These are phyloP conservation scores for Tholera decimalis DNA, from an alignment of 2,888 invertebrate genomes.

Conservation along the genomic window DNA sequence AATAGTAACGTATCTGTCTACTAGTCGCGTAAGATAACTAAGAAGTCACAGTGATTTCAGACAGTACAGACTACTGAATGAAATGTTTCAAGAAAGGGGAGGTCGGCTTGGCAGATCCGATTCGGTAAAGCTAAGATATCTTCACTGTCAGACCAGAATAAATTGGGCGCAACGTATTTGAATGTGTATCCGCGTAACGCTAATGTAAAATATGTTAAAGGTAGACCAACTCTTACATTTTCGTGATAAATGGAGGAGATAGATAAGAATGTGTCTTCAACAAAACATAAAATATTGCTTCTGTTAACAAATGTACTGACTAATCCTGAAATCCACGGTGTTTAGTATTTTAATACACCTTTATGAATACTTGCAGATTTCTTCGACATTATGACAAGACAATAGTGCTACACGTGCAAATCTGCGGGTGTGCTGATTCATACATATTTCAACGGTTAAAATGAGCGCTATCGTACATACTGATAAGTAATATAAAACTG, in stretches of 20 bases:
- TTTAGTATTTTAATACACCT: conserved; percentile 24
- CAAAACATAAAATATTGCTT: conserved; percentile 3
- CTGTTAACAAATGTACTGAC: conserved; percentile 23
- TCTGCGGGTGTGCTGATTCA: conserved; percentile 22
- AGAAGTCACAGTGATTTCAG: neutral
- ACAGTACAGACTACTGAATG: conserved; percentile 2
- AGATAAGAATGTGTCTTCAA: neutral
- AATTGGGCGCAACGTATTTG: neutral
- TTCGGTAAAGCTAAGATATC: conserved; percentile 4
- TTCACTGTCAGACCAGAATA: neutral
- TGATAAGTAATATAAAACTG: conserved; percentile 31
- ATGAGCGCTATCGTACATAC: conserved; percentile 34
- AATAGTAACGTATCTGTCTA: conserved; percentile 10
- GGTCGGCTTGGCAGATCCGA: neutral
- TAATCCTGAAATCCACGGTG: conserved; percentile 21
- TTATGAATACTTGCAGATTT: conserved; percentile 19
- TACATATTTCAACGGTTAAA: conserved; percentile 34
- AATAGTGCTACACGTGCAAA: conserved; percentile 28
- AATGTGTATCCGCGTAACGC: neutral
- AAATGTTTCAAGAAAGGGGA: neutral
- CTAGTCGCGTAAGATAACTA: conserved; percentile 13
- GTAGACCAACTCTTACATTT: neutral
- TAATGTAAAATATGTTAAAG: conserved; percentile 8
- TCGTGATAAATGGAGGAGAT: conserved; percentile 11
- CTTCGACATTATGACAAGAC: conserved; percentile 13